These are phyloP conservation scores for Sarcophaga variegata DNA, from an alignment of 2,888 invertebrate genomes.

Conservation along the genomic window DNA sequence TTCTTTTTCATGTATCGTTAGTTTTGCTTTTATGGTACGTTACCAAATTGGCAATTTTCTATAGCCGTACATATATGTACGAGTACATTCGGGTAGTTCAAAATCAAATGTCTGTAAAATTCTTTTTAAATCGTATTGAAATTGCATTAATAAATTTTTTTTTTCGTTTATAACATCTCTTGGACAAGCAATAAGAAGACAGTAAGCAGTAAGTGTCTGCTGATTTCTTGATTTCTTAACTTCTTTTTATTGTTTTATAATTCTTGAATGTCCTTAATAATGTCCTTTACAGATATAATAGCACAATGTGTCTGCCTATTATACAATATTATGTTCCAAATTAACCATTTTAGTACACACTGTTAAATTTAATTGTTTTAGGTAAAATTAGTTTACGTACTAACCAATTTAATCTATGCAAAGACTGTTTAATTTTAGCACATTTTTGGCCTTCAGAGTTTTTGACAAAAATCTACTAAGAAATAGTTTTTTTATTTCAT, in stretches of 20 bases:
- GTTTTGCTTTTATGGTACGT: constrained; percentile 17
- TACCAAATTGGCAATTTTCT: constrained; percentile 26
- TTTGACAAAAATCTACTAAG: no score
- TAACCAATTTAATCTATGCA: constrained; percentile 7
- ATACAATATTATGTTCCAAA: constrained; percentile 11
- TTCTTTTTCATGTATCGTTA: constrained; percentile 18
- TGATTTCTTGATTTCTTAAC: neutral
- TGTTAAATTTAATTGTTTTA: constrained; percentile 46
- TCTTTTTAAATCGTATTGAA: neutral
- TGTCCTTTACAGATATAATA: neutral
- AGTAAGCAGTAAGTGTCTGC: neutral
- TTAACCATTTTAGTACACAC: constrained; percentile 49
- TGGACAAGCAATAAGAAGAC: no score
- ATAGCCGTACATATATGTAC: neutral
- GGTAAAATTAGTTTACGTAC: constrained; percentile 7
- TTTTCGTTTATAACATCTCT: neutral
- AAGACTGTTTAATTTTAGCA: neutral
- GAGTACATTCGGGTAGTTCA: neutral
- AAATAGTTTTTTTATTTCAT: no score
- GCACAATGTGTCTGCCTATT: neutral
- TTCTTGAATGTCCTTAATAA: neutral
- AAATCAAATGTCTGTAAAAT: neutral
- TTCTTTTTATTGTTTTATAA: neutral
- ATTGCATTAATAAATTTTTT: neutral
- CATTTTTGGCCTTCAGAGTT: neutral